Evolutionary conservation across 2,797 vertebrate species (phyloP).

Genomic region (Hozukius guyotensis): DNA sequence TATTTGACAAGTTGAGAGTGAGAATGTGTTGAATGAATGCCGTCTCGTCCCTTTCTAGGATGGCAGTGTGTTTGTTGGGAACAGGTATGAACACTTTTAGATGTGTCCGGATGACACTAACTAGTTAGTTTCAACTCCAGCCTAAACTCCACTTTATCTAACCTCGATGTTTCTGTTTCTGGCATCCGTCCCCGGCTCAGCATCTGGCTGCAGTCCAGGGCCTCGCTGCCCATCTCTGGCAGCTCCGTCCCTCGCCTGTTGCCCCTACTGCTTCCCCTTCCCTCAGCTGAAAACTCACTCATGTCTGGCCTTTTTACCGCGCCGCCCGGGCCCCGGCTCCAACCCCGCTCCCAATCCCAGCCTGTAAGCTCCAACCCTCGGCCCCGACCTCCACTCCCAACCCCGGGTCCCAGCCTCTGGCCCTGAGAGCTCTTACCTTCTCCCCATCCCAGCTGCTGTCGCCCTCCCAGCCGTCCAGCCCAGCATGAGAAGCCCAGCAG

Average conservation of each 20-base stretch:
- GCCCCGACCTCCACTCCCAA: slow-evolving; percentile 27
- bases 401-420: slow-evolving; percentile 58
- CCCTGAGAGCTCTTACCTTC: slow-evolving; percentile 61
- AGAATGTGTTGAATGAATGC: too few relatives aligned
- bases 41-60: background rate
- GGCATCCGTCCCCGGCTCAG: slow-evolving; percentile 41
- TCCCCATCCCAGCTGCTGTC: slow-evolving; percentile 76
- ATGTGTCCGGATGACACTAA: background rate
- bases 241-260: slow-evolving; percentile 47
- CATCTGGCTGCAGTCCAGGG: slow-evolving; percentile 58
- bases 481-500: slow-evolving; percentile 85
- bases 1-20: too few relatives aligned
- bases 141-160: slow-evolving; percentile 20
- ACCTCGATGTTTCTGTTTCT: slow-evolving; percentile 48
- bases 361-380: background rate
- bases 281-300: slow-evolving; percentile 35
- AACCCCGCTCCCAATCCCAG: slow-evolving; percentile 1
- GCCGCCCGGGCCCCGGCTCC: background rate
- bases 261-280: slow-evolving; percentile 21
- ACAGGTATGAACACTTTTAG: background rate
- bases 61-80: background rate
- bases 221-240: slow-evolving; percentile 37
- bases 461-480: slow-evolving; percentile 77
- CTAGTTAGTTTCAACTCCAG: background rate
- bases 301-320: slow-evolving; percentile 21